Evolutionary conservation across 2,113 vertebrate genomes (phyloP).

Genomic region (Lichenostomus cassidix): DNA sequence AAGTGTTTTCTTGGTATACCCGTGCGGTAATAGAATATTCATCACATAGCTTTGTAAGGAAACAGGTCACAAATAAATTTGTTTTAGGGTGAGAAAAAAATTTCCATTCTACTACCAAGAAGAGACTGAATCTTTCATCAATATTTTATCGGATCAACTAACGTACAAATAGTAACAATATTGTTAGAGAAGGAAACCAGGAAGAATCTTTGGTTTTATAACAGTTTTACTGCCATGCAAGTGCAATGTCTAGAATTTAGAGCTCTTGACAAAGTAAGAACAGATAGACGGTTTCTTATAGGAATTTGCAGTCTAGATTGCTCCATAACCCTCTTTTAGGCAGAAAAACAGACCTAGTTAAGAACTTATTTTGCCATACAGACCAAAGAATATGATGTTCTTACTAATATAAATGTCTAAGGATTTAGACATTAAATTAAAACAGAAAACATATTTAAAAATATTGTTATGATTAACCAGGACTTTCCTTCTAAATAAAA

Average conservation of each 20-base stretch:
- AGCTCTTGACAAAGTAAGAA: neutral
- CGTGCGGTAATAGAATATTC: neutral
- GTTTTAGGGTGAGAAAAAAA: neutral
- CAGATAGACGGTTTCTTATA: neutral
- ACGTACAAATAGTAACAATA: neutral
- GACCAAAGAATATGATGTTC: rapidly evolving
- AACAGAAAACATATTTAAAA: neutral
- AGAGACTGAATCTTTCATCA: neutral
- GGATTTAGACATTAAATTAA: neutral
- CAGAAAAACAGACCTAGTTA: neutral
- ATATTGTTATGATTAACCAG: neutral
- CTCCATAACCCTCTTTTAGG: neutral
- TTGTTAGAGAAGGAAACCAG: neutral
- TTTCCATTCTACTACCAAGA: neutral
- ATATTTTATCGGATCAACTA: neutral
- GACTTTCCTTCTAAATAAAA: neutral
- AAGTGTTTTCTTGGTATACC: neutral
- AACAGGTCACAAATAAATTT: neutral
- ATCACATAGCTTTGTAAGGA: neutral
- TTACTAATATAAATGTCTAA: neutral
- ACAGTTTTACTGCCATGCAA: neutral
- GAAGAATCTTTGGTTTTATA: neutral
- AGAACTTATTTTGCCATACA: neutral
- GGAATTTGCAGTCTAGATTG: neutral
- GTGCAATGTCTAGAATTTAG: neutral